Conservation (phyloP, 2,113 vertebrate genomes). For the Microcebus ravelobensis region DNA sequence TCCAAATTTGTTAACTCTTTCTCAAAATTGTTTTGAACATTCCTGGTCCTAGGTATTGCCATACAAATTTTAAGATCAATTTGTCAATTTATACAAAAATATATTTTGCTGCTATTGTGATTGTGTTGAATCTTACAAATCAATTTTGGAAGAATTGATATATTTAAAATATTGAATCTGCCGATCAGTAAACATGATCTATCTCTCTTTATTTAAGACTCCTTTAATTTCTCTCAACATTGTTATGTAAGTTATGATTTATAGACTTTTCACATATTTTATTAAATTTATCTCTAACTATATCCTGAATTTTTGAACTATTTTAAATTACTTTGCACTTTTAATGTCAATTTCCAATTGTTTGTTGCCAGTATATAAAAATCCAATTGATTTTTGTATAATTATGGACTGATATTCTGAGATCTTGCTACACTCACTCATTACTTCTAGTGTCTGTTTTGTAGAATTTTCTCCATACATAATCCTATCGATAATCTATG, state of each 20-base stretch:
- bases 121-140: not conserved
- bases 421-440: not conserved
- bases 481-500: not conserved
- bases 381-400: not conserved
- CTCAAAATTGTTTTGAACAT: not conserved
- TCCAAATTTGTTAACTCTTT: not conserved
- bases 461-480: not conserved
- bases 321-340: not conserved
- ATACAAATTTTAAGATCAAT: not conserved
- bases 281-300: not conserved
- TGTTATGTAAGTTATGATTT: not conserved
- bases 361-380: not conserved
- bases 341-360: not conserved
- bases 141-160: not conserved
- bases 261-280: not conserved
- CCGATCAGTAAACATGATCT: not conserved
- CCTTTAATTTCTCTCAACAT: not conserved
- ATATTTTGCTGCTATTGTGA: not conserved
- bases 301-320: not conserved
- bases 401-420: not conserved
- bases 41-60: not conserved
- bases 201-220: not conserved
- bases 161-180: not conserved
- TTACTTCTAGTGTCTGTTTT: not conserved
- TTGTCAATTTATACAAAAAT: not conserved